Conservation (phyloP, 2,113 vertebrate genomes). For the Heterocephalus glaber region DNA sequence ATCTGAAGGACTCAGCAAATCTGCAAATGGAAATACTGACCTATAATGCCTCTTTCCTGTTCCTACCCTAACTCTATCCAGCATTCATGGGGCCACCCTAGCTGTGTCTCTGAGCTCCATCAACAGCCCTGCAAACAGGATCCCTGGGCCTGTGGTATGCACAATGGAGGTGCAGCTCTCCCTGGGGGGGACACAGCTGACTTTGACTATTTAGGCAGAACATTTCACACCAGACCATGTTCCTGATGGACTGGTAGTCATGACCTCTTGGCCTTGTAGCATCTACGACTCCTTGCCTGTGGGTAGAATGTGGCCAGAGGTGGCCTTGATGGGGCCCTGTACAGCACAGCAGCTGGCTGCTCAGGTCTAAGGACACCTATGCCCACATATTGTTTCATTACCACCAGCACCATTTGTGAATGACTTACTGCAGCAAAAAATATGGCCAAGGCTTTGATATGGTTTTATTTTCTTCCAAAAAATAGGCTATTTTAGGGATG, state of each 20-base stretch:
- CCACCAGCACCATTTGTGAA: not conserved
- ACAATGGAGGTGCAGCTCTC: too few species aligned
- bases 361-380: not conserved
- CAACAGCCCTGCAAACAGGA: too few species aligned
- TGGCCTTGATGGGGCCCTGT: too few species aligned
- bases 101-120: not conserved
- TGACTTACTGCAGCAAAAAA: not conserved
- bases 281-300: not conserved
- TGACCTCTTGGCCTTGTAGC: not conserved
- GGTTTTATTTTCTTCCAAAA: not conserved
- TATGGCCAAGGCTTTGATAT: not conserved
- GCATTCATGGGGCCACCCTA: not conserved
- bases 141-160: not conserved
- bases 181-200: not conserved
- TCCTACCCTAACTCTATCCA: too few species aligned
- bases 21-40: not conserved
- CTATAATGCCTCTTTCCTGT: not conserved
- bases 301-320: too few species aligned
- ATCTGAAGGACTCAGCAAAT: not conserved
- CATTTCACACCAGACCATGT: not conserved
- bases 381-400: not conserved
- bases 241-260: not conserved
- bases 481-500: not conserved
- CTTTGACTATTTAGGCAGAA: not conserved
- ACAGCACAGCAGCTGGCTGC: rapidly evolving